Conservation (phyloP, 2,888 invertebrate genomes). For the Amblyjoppa proteus region DNA sequence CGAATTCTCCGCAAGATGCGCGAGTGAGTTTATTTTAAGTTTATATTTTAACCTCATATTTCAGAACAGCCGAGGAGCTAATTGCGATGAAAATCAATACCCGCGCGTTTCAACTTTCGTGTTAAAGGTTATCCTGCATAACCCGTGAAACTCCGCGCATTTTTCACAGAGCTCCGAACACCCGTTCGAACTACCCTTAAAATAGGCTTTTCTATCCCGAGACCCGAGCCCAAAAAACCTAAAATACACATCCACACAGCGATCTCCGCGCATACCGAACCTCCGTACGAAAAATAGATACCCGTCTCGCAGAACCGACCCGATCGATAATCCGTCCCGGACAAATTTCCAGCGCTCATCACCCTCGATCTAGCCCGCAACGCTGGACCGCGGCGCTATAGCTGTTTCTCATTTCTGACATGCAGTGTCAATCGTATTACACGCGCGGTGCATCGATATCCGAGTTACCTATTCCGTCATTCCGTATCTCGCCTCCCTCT, state of each 20-base stretch:
- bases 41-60: neutral
- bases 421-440: conserved; percentile 35
- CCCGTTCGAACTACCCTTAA: neutral
- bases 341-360: too few species aligned
- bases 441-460: conserved; percentile 46
- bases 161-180: neutral
- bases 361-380: neutral
- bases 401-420: conserved; percentile 31
- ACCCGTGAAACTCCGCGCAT: neutral
- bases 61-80: neutral
- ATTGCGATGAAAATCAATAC: conserved; percentile 1
- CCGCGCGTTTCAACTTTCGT: neutral
- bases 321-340: neutral
- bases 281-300: neutral
- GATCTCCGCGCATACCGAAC: neutral
- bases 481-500: neutral
- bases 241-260: neutral
- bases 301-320: neutral
- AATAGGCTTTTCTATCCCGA: neutral
- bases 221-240: neutral
- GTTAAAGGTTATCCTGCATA: neutral
- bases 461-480: conserved; percentile 27
- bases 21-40: neutral
- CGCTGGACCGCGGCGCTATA: neutral
- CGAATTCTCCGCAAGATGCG: conserved; percentile 54